Percentiles rank a stretch among this genome's conserved stretches.
These are phyloP conservation scores for Musca domestica DNA, from an alignment of 1,140 invertebrate genomes.

Conservation along the genomic window DNA sequence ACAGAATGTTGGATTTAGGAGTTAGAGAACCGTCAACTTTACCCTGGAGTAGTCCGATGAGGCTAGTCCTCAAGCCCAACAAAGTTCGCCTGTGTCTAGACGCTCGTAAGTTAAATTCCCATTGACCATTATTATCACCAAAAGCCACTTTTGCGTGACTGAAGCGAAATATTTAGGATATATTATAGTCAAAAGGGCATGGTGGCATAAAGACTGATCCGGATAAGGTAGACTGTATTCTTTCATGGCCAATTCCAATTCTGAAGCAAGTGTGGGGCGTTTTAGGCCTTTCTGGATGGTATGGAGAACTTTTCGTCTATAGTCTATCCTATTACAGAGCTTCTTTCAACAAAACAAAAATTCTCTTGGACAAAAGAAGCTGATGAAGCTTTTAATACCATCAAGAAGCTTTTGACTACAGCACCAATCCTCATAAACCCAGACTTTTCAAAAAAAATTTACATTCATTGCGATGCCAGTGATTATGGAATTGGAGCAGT, in stretches of 20 bases:
- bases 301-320: conserved; percentile 40
- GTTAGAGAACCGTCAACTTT: conserved; percentile 1
- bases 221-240: conserved; percentile 11
- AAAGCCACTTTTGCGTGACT: conserved; percentile 7
- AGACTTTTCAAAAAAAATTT: conserved; percentile 29
- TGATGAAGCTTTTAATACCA: background rate
- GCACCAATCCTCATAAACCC: conserved; percentile 38
- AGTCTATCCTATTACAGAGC: conserved; percentile 39
- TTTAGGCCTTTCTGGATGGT: conserved; percentile 41
- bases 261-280: background rate
- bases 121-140: conserved; percentile 13
- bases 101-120: conserved; percentile 38
- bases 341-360: conserved; percentile 36
- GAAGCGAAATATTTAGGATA: conserved; percentile 18
- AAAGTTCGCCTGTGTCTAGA: conserved; percentile 33
- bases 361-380: conserved; percentile 14
- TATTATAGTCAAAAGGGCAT: conserved; percentile 16
- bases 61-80: conserved; percentile 9
- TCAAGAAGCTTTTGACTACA: conserved; percentile 21
- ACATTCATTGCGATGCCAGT: conserved; percentile 27
- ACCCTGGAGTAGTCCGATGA: conserved; percentile 23
- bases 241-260: background rate
- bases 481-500: conserved; percentile 27
- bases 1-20: conserved; percentile 20
- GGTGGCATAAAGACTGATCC: conserved; percentile 10